A percentile compares a stretch with the other conserved stretches of the same genome.
These are phyloP conservation scores for Thamnophis sirtalis DNA, from an alignment of 2,113 vertebrate genomes.

Conservation along the genomic window DNA sequence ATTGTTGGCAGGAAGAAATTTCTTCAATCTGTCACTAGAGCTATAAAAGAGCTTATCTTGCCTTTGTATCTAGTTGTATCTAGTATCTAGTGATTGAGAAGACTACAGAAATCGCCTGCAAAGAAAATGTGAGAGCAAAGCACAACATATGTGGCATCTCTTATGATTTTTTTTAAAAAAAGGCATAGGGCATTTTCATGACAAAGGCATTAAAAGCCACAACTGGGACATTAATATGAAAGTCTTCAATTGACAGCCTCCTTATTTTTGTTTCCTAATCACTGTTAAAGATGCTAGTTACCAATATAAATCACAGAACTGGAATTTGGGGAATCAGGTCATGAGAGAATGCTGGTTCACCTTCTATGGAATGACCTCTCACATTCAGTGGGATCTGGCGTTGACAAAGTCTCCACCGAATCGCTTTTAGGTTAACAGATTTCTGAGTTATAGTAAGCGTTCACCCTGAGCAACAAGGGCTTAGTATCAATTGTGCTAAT, in stretches of 20 bases:
- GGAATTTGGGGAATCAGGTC: constrained; percentile 10
- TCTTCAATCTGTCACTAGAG: background rate
- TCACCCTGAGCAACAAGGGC: constrained; percentile 38
- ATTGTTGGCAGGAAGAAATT: background rate
- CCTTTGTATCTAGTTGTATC: background rate
- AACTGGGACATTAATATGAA: background rate
- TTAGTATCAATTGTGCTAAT: constrained; percentile 32
- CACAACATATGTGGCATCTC: no score
- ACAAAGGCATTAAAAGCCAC: constrained; percentile 13
- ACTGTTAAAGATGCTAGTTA: constrained; percentile 64
- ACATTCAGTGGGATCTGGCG: constrained; percentile 24
- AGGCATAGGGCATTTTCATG: background rate
- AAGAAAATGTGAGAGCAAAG: background rate
- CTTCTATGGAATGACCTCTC: constrained; percentile 51
- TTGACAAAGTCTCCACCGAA: constrained; percentile 3
- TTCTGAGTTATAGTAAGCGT: constrained; percentile 48
- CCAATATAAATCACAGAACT: constrained; percentile 54
- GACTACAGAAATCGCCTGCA: background rate
- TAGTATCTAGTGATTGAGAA: background rate
- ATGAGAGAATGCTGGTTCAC: background rate
- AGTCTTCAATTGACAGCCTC: background rate
- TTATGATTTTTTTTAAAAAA: background rate
- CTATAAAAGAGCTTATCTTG: background rate
- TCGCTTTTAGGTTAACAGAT: constrained; percentile 43
- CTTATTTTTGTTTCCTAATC: constrained; percentile 11